Conservation (phyloP, 2,113 vertebrate species). For the Bufo bufo region DNA sequence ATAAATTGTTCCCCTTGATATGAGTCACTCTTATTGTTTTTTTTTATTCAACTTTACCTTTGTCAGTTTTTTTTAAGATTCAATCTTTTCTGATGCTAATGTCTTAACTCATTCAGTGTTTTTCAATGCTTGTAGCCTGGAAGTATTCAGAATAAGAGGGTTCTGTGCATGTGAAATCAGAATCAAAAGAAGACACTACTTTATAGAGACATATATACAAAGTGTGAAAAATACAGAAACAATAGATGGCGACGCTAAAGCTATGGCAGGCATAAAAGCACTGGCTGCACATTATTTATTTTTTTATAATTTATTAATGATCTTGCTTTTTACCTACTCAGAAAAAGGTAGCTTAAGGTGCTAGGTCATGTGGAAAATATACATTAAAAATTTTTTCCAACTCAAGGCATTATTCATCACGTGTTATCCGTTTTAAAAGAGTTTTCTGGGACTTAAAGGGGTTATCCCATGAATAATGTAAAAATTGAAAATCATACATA, state of each 20-base stretch:
- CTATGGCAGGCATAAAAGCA: neutral
- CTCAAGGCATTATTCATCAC: neutral
- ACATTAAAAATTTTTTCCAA: neutral
- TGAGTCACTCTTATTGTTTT: slow-evolving; percentile 44
- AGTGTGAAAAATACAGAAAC: neutral
- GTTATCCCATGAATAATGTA: too few species aligned
- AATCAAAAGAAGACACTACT: neutral
- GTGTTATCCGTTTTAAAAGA: too few species aligned
- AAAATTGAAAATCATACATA: too few species aligned
- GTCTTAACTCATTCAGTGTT: slow-evolving; percentile 34
- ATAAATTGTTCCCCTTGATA: slow-evolving; percentile 45
- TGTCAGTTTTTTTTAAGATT: slow-evolving; percentile 37
- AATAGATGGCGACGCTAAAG: neutral
- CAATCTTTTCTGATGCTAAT: slow-evolving; percentile 46
- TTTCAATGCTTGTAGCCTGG: neutral
- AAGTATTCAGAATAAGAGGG: neutral
- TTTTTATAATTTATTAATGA: neutral
- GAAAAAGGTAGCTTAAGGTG: neutral
- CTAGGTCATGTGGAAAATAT: neutral
- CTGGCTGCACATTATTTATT: neutral
- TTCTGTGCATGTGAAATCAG: neutral
- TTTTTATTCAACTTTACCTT: slow-evolving; percentile 48
- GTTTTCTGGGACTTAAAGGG: too few species aligned
- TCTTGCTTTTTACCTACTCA: neutral
- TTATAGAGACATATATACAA: neutral